Percentiles rank a stretch among this genome's conserved stretches.
Conservation (phyloP, 2,113 vertebrate genomes). For the Melanocharis versteri region DNA sequence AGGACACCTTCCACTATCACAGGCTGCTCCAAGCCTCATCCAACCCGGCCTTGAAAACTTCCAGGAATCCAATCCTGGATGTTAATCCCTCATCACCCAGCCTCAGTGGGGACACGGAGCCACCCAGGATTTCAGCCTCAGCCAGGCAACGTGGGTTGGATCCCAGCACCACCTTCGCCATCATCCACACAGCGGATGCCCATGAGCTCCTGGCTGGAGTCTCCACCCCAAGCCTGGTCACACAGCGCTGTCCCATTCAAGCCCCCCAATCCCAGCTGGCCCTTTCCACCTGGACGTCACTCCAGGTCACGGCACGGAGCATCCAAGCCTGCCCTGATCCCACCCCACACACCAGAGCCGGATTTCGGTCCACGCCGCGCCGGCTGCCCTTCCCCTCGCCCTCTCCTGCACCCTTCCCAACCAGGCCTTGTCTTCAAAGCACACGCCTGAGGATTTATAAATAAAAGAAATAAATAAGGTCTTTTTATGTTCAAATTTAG, state of each 20-base stretch:
- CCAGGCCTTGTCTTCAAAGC: neutral
- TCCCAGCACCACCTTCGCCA: neutral
- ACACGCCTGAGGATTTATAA: slow-evolving; percentile 8
- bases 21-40: neutral
- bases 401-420: neutral
- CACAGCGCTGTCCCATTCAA: neutral
- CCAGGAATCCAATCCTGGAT: neutral
- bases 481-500: slow-evolving; percentile 68
- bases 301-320: rapidly evolving
- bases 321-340: neutral
- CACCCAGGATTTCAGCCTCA: neutral
- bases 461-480: slow-evolving; percentile 62
- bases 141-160: rapidly evolving
- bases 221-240: neutral
- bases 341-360: rapidly evolving
- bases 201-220: neutral
- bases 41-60: neutral
- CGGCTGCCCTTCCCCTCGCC: neutral
- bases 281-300: neutral
- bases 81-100: neutral
- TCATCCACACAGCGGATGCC: neutral
- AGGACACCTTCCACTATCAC: neutral
- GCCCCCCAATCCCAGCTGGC: neutral
- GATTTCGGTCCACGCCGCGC: rapidly evolving
- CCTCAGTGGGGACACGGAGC: neutral